Evolutionary conservation across 2,888 invertebrate genomes (phyloP), one percentile per base, ranked within the genome.

Genomic region (Ypsolopha scabrella): DNA sequence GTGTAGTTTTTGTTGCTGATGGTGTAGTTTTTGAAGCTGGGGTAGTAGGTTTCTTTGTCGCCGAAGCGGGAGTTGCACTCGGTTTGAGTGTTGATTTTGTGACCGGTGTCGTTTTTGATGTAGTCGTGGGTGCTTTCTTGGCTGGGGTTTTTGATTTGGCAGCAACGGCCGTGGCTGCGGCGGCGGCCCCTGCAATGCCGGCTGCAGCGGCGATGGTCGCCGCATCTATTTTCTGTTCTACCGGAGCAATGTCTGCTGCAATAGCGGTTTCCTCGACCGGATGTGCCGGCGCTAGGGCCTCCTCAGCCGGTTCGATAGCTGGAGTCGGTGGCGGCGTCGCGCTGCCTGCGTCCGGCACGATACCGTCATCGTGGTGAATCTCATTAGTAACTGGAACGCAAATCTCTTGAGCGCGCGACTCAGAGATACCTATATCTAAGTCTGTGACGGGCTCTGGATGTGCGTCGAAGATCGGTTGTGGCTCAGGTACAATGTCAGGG

Each of bases 351-450:
- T 64, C 38, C 2, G 38, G 70, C 51, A 65, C 72, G 53, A n/a
- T 8, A 10, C 61, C 67, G 55, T 77, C 80, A 47, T 79, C 80
- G 35, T 65, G 64, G 35, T 66, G 68, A 46, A 82, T 80, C 62
- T 80, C 82, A 54, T 62, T 68, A 24, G 74, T 87, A 70, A 68
- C 87, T 60, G 71, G 86, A 62, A 72, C 80, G 76, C 68, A 88
- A 57, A 76, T 89, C 77, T 85, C 81, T 54, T 82, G 82, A 50
- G 83, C 83, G 45, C 74, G 72, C 35, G 75, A 80, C 58, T 82
- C 83, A 14, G 80, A 70, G 47, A 78, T 73, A 54, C 75, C 80
- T 45, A 78, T 75, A 56, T 82, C 82, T 52, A 81, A 69, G 55
- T 82, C 82, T 41, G 82, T 81, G 58, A 81, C 75, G 58, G 79